Evolutionary conservation across 2,888 invertebrate genomes (phyloP), one percentile per base, ranked within the genome.

Genomic region (Meghimatium bilineatum): DNA sequence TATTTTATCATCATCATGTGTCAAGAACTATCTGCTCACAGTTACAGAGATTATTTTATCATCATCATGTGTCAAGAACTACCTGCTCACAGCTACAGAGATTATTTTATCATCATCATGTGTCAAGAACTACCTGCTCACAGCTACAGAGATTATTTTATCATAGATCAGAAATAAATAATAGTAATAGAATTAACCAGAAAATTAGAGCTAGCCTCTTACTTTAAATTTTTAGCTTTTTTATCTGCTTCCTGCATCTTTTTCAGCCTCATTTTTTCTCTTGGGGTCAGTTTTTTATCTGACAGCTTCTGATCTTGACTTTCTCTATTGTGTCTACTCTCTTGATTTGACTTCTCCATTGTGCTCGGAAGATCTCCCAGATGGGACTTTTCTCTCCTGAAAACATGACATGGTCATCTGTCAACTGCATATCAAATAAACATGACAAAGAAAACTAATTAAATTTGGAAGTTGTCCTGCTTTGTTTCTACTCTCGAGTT

Each of bases 221-320:
- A 92, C 93, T 89, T 88, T 74, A 93, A 85, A 87, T 89, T 87
- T 80, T 88, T 87, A 6, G 92, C 93, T 83, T 91, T 89, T 76
- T 88, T 89, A 85, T 93, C 93, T 49, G 93, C 93, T 83, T 92
- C 89, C 81, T 89, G 87, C 86, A 91, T 88, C 85, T 93, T 93
- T 81, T 90, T 88, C 44, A 92, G 80, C 77, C 93, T 87, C 91
- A 93, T 91, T 83, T 92, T 89, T 84, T 93, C 93, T 63, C 93
- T 85, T 0, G 93, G 92, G 8, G 91, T 89, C 80, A 93, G 86
- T 69, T 92, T 90, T 83, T 90, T 92, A 78, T 84, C 88, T 3
- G 87, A 86, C 67, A 90, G 63, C 0, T 29, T 63, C 17, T 71
- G 29, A 1, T 49, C 34, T 23, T 49, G n/a, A 32, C 32, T 44